Evolutionary conservation across 1,140 invertebrate species (phyloP), one percentile per base, ranked within the genome.

Genomic region (Pectinophora gossypiella): DNA sequence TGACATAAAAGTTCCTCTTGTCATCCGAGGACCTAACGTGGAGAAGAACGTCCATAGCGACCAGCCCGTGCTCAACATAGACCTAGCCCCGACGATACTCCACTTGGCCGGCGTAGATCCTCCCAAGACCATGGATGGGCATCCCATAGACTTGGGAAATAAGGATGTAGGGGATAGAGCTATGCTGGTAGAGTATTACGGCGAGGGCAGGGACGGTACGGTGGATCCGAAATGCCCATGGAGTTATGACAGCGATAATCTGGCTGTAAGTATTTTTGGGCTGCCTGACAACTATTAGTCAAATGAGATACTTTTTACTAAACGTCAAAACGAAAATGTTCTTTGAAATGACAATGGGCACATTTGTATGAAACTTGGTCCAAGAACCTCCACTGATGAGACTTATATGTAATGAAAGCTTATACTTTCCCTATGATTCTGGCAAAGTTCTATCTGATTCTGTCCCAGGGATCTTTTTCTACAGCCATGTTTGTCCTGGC

Each of bases 1-100:
- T 2, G 96, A 98, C 71, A 94, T 96, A 22, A 89, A 91, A 65
- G 91, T 97, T 0, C 96, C 96, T 4, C 82, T 98, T 10, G 64
- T 97, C 19, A 91, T 97, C 2, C 85, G 92, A 54, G 96, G 96
- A 16, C 96, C 96, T 1, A 89, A 88, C 0, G 88, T 96, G 18
- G 59, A 65, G 19, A 64, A 76, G 47, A 90, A 89, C 19, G 63
- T 62, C 0, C 57, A 84, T 12, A 63, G 90, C 36, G 60, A 85
- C 15, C 85, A 90, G 43, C 90, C 93, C 10, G 90, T 95, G 0
- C 89, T 93, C 10, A 93, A 93, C 60, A 92, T 97, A 18, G 96
- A 97, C 76, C 74, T 98, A 20, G 93, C 94, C 15, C 92, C 95
- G 0, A 97, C 96, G 0, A 93, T 97, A 62, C 67, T 97, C 3